These are phyloP conservation scores for Pteronotus mesoamericanus DNA, from an alignment of 2,797 vertebrate genomes.

Conservation along the genomic window DNA sequence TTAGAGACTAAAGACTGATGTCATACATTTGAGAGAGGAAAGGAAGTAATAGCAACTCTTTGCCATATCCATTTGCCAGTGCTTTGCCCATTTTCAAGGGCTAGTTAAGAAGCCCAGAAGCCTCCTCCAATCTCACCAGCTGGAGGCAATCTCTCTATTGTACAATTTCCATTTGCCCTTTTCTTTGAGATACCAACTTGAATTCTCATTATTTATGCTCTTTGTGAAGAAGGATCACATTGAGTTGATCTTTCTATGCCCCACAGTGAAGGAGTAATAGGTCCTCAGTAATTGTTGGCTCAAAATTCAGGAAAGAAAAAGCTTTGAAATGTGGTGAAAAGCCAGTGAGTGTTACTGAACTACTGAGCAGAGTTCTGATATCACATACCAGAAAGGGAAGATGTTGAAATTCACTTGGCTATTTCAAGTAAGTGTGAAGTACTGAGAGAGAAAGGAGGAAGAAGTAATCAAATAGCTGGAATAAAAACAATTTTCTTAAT, in stretches of 20 bases:
- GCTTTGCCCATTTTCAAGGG: not conserved
- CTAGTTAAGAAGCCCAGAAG: not conserved
- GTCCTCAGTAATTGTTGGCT: constrained; percentile 11
- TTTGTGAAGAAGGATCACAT: constrained; percentile 27
- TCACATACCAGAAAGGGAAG: constrained; percentile 21
- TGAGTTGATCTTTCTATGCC: constrained; percentile 23
- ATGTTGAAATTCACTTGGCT: constrained; percentile 28
- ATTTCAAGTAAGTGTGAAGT: constrained; percentile 39
- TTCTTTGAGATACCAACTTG: not conserved
- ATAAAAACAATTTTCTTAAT: constrained; percentile 40
- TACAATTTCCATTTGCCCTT: constrained; percentile 4
- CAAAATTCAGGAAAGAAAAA: constrained; percentile 43
- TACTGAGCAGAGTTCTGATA: constrained; percentile 30
- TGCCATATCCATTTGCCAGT: not conserved
- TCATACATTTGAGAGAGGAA: not conserved
- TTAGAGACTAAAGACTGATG: not conserved
- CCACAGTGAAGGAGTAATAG: constrained; percentile 12
- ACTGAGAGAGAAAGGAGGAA: not conserved
- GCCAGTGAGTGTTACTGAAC: not conserved
- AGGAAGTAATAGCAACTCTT: not conserved
- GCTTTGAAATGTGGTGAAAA: constrained; percentile 38
- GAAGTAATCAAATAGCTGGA: constrained; percentile 33
- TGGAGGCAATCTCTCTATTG: not conserved
- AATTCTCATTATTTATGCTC: constrained; percentile 36
- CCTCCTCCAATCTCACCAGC: not conserved